phyloP scores from a whole-genome alignment of 2,113 vertebrate species.

The Sarotherodon lohbergeri region DNA sequence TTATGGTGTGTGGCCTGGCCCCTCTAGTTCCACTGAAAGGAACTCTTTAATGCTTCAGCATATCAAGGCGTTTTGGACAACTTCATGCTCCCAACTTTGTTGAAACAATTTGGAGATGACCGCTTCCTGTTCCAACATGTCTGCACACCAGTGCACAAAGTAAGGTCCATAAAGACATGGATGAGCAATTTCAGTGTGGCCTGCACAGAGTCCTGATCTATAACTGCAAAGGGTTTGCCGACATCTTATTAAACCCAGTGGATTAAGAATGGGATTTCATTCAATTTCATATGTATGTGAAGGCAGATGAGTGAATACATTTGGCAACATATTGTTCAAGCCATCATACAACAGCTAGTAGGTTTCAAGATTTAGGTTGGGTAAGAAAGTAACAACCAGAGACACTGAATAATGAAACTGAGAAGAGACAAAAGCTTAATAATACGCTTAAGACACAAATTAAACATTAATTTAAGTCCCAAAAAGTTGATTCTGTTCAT shows the following conservation, averaged over 20 bases:
- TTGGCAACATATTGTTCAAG: not conserved
- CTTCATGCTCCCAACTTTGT: not conserved
- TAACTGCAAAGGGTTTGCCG: not conserved
- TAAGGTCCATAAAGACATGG: not conserved
- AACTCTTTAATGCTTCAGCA: not conserved
- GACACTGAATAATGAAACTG: not conserved
- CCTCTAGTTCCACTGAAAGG: not conserved
- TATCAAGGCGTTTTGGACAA: not conserved
- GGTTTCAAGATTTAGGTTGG: not conserved
- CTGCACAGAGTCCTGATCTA: not conserved
- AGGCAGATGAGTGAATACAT: no score
- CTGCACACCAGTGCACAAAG: not conserved
- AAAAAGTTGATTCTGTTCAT: not conserved
- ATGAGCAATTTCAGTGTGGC: not conserved
- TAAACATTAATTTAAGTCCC: not conserved
- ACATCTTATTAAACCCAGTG: no score
- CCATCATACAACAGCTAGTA: not conserved
- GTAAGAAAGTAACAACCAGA: not conserved
- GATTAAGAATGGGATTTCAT: no score
- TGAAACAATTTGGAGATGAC: not conserved
- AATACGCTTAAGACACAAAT: not conserved
- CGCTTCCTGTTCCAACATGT: not conserved
- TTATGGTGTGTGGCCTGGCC: not conserved
- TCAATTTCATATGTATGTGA: no score
- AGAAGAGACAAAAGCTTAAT: not conserved